Base-by-base conservation (phyloP, 2,888 invertebrate species). In the Ectropis crepuscularia region DNA sequence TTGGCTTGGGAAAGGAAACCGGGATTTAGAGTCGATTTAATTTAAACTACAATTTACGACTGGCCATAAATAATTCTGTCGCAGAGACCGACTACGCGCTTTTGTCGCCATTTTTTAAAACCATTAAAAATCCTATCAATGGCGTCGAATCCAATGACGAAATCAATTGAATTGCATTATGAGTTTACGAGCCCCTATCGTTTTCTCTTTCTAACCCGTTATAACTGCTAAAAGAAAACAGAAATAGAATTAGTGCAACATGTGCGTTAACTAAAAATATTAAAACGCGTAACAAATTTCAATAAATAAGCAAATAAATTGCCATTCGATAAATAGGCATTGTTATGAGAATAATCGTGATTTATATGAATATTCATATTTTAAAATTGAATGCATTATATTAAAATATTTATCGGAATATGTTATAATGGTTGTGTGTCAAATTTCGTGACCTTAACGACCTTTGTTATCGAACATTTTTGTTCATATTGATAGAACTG, bases 331-430 rank as follows among this genome's bases (percentile, higher is more conserved):
- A 91, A 87, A 90, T 85, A 85, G 74, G 76, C 78, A 88, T 90
- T 90, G 90, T 91, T 87, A 83, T 61, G 73, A 80, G 79, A 79
- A 77, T 85, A 85, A 88, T 87, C 79, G 86, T 91, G 92, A 92
- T 90, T 92, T 92, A 92, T 91, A 91, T 92, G 92, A 92, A 92
- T 92, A 92, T 92, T 91, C 91, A 91, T 89, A 85, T 38, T 57
- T 82, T 85, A 84, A 83, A 80, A 85, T 83, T 83, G 78, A 80
- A 81, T 82, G 74, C 78, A 77, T 74, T 72, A 74, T 74, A 76
- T 78, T 79, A 67, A 74, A 28, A 73, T 79, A 81, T 80, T 81
- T 82, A 80, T 83, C 80, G 77, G 63, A 78, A 77, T 74, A 70
- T 71, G 74, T 77, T 77, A 76, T 79, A 81, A 79, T 79, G 74